These are phyloP conservation scores for Scyliorhinus canicula DNA, from an alignment of 2,797 vertebrate genomes.

Conservation along the genomic window DNA sequence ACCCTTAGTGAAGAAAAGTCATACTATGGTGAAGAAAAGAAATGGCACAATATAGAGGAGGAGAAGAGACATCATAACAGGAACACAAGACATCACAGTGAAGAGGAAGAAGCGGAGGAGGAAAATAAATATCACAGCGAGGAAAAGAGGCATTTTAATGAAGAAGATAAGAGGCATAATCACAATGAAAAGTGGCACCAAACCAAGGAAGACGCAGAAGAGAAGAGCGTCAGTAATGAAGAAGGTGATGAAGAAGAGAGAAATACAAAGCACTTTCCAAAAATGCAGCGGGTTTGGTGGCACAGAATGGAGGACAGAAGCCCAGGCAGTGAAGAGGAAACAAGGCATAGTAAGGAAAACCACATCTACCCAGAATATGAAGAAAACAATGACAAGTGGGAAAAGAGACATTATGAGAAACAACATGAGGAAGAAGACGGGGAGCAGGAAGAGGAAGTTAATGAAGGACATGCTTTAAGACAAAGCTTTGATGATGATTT, in stretches of 20 bases:
- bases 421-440: constrained; percentile 50
- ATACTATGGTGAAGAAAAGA: constrained; percentile 49
- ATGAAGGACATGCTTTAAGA: not conserved
- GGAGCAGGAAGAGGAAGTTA: constrained; percentile 48
- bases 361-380: constrained; percentile 56
- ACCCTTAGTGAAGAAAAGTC: not conserved
- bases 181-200: constrained; percentile 41
- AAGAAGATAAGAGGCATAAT: constrained; percentile 43
- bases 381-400: constrained; percentile 59
- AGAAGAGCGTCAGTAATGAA: constrained; percentile 28
- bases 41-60: constrained; percentile 39
- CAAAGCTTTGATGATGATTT: constrained; percentile 42
- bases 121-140: constrained; percentile 40
- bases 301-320: constrained; percentile 48
- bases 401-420: constrained; percentile 52
- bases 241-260: constrained; percentile 47
- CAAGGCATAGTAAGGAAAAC: constrained; percentile 46
- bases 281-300: constrained; percentile 64
- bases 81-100: constrained; percentile 42
- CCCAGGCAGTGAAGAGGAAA: constrained; percentile 51
- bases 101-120: constrained; percentile 46
- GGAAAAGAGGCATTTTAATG: constrained; percentile 41
- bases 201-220: constrained; percentile 40
- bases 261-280: constrained; percentile 47
- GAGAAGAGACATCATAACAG: constrained; percentile 41